Conservation (phyloP, 2,113 vertebrate species). For the Gnathonemus longibarbis region DNA sequence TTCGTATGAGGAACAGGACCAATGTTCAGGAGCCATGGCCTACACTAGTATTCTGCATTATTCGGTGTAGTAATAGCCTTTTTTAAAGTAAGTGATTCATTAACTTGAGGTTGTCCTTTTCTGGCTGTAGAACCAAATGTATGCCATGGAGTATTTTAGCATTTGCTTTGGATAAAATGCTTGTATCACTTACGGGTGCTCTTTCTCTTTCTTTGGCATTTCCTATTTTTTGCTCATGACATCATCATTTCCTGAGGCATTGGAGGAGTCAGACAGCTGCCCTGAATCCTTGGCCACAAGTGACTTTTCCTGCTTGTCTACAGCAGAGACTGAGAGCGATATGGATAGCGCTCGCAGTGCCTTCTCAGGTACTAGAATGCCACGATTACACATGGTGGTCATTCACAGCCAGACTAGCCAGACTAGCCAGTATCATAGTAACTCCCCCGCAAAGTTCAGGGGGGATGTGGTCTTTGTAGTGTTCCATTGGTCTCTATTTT, state of each 20-base stretch:
- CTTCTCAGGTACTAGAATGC: constrained; percentile 26
- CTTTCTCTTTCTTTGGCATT: background rate
- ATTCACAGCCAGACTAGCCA: too few relatives aligned
- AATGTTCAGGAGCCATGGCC: background rate
- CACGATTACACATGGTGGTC: background rate
- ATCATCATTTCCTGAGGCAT: background rate
- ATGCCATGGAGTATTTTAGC: background rate
- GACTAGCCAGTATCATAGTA: background rate
- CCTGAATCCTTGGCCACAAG: constrained; percentile 10
- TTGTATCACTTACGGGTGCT: background rate
- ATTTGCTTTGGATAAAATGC: background rate
- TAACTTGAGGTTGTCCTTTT: background rate
- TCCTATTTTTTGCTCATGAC: background rate
- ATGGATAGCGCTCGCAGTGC: background rate
- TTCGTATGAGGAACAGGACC: background rate
- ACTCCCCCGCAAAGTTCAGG: background rate
- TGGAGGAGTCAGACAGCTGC: constrained; percentile 8
- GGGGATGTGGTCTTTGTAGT: background rate
- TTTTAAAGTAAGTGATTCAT: background rate
- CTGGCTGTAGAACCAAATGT: background rate
- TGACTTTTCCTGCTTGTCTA: background rate
- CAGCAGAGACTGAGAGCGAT: background rate
- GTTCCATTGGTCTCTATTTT: background rate
- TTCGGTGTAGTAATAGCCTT: background rate
- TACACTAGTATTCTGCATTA: background rate